Percentiles rank a stretch among this genome's conserved stretches.
Conservation (phyloP, 2,113 vertebrate species). For the Cyanistes caeruleus region DNA sequence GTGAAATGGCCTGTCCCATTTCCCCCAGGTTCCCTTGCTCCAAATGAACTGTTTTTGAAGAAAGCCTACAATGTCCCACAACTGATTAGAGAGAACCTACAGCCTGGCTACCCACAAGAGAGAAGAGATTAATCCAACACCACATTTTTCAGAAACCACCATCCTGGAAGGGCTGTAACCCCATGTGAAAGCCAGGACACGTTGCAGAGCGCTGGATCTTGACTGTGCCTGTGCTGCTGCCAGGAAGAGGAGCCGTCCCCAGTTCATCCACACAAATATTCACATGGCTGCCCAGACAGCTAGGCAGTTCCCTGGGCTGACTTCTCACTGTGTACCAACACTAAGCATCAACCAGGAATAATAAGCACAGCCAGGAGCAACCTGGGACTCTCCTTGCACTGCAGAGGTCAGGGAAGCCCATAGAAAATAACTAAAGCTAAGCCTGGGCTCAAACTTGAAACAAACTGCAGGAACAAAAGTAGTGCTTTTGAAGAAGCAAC, state of each 20-base stretch:
- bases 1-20: background rate
- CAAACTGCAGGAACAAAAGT: background rate
- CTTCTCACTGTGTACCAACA: background rate
- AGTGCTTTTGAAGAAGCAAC: background rate
- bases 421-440: background rate
- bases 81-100: background rate
- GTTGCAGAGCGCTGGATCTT: accelerated
- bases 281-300: background rate
- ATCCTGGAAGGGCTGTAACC: background rate
- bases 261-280: background rate
- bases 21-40: background rate
- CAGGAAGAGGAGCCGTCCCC: background rate
- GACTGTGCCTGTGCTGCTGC: background rate
- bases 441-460: background rate
- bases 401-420: background rate
- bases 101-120: background rate
- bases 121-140: background rate
- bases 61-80: background rate
- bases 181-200: background rate
- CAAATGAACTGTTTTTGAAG: background rate
- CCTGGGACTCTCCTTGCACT: accelerated
- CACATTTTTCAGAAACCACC: background rate
- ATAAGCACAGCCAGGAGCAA: background rate
- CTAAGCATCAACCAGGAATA: background rate
- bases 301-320: background rate